phyloP scores from a whole-genome alignment of 1,140 invertebrate genomes.

The Trichonephila clavipes region DNA sequence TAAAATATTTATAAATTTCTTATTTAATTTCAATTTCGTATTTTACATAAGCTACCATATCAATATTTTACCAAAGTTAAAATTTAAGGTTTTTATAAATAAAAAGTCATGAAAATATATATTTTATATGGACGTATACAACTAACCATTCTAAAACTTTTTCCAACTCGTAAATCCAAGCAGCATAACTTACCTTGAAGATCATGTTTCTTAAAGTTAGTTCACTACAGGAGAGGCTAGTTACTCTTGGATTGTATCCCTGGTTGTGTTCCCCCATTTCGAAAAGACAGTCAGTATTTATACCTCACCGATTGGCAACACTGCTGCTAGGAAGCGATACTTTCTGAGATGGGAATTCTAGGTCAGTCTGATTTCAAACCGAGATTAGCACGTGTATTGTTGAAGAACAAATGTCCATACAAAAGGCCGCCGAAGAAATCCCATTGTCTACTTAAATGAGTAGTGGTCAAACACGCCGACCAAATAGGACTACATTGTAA shows the following conservation, averaged over 20 bases:
- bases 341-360: constrained; percentile 66
- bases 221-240: neutral
- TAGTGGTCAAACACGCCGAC: constrained; percentile 65
- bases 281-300: constrained; percentile 58
- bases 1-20: too few relatives aligned
- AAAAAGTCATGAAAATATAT: too few relatives aligned
- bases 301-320: constrained; percentile 60
- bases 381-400: constrained; percentile 69
- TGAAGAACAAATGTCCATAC: constrained; percentile 66
- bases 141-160: too few relatives aligned
- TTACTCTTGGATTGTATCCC: neutral
- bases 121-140: too few relatives aligned
- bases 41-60: too few relatives aligned
- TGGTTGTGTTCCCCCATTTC: constrained; percentile 2
- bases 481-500: constrained; percentile 40
- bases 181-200: constrained; percentile 39
- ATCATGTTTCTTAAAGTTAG: constrained; percentile 16
- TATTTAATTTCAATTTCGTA: too few relatives aligned
- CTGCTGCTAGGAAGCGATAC: constrained; percentile 60
- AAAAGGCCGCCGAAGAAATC: constrained; percentile 52
- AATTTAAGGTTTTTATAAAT: too few relatives aligned
- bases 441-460: constrained; percentile 68
- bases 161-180: neutral
- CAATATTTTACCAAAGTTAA: too few relatives aligned
- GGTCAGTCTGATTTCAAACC: constrained; percentile 68